Conservation (phyloP, 2,113 vertebrate genomes). For the Tinamus guttatus region DNA sequence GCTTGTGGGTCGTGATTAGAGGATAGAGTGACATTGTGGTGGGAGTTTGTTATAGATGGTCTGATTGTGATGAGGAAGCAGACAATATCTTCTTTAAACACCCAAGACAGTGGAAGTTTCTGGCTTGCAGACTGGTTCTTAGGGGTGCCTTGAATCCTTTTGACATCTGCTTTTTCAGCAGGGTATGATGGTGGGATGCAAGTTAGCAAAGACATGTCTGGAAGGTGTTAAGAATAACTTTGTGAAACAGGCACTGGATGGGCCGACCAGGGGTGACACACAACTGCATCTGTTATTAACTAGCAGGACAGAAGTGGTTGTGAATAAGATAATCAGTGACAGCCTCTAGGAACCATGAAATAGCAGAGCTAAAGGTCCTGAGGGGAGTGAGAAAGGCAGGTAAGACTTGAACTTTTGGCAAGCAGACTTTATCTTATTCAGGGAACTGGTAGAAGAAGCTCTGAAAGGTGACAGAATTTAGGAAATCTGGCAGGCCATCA, state of each 20-base stretch:
- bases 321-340: background rate
- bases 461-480: background rate
- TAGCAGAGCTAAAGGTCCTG: background rate
- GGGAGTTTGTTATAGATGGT: background rate
- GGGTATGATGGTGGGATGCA: background rate
- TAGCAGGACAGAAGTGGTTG: background rate
- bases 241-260: background rate
- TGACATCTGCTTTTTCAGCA: background rate
- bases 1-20: background rate
- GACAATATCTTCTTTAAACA: background rate
- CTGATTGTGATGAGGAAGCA: background rate
- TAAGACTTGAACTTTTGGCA: background rate
- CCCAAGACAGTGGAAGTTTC: background rate
- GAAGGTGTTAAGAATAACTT: background rate
- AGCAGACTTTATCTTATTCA: background rate
- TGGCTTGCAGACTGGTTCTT: background rate
- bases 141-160: background rate
- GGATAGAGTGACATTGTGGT: rapidly evolving
- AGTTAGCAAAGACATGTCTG: background rate
- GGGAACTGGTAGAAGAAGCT: background rate
- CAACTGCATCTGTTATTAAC: background rate
- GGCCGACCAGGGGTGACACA: background rate
- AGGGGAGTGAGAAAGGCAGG: background rate
- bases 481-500: background rate
- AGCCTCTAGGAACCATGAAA: background rate